Conservation (phyloP, 2,113 vertebrate species). For the Oreochromis spilurus region DNA sequence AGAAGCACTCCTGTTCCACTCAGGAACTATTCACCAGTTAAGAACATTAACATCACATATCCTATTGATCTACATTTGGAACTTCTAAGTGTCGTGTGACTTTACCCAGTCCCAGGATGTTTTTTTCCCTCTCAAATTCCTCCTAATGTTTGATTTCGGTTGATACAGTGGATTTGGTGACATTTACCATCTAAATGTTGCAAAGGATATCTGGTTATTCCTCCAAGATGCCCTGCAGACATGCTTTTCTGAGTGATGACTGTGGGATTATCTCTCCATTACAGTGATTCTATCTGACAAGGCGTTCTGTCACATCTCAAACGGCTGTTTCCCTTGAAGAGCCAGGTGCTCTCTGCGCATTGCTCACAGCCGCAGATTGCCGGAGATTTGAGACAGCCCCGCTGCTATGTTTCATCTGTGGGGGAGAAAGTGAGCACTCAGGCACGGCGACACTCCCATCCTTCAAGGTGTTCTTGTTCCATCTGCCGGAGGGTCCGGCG, state of each 20-base stretch:
- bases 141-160: slow-evolving; percentile 16
- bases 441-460: slow-evolving; percentile 65
- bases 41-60: not conserved
- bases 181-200: slow-evolving; percentile 28
- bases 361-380: slow-evolving; percentile 58
- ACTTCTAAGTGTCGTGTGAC: not conserved
- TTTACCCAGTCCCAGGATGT: not conserved
- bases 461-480: slow-evolving; percentile 73
- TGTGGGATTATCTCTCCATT: slow-evolving; percentile 66
- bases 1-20: slow-evolving; percentile 44
- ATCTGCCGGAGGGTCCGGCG: slow-evolving; percentile 65
- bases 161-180: not conserved
- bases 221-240: slow-evolving; percentile 63
- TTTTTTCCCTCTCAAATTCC: slow-evolving; percentile 8
- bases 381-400: slow-evolving; percentile 62
- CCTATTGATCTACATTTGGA: slow-evolving; percentile 26
- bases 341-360: slow-evolving; percentile 61
- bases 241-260: slow-evolving; percentile 66
- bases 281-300: slow-evolving; percentile 67
- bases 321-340: slow-evolving; percentile 63
- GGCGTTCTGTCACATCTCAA: slow-evolving; percentile 67
- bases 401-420: slow-evolving; percentile 52
- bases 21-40: slow-evolving; percentile 3
- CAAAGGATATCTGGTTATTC: slow-evolving; percentile 47
- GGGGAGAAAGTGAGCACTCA: slow-evolving; percentile 34